phyloP scores from a whole-genome alignment of 2,888 invertebrate species.

The Melanotus villosus region DNA sequence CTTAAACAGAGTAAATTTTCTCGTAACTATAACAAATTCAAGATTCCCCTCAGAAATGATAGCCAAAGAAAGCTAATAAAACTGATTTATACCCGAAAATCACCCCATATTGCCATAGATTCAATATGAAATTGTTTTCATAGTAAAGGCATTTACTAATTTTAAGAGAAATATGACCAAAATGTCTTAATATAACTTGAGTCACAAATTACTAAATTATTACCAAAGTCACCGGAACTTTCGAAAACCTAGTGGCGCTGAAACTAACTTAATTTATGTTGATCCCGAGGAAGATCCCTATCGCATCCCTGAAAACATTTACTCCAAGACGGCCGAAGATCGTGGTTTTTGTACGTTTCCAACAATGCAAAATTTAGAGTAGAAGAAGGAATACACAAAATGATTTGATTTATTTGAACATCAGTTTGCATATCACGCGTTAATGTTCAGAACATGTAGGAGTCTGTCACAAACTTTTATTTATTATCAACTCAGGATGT shows the following conservation, averaged over 20 bases:
- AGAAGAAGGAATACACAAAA: slow-evolving; percentile 3
- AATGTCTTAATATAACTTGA: too few species aligned
- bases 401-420: slow-evolving; percentile 23
- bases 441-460: slow-evolving; percentile 28
- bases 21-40: too few species aligned
- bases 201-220: slow-evolving; percentile 19
- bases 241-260: neutral
- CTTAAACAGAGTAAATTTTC: too few species aligned
- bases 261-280: slow-evolving; percentile 20
- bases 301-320: neutral
- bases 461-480: slow-evolving; percentile 30
- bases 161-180: too few species aligned
- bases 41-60: too few species aligned
- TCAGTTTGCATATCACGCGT: slow-evolving; percentile 32
- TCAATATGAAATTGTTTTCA: too few species aligned
- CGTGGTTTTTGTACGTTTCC: slow-evolving; percentile 9
- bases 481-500: slow-evolving; percentile 15
- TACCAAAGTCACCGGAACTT: neutral
- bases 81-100: too few species aligned
- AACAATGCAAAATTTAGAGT: slow-evolving; percentile 7
- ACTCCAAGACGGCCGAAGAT: slow-evolving; percentile 9
- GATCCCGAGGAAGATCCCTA: neutral
- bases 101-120: too few species aligned
- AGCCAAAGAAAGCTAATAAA: too few species aligned
- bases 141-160: too few species aligned